Evolutionary conservation across 2,797 vertebrate species (phyloP), one percentile per base, ranked within the genome.

Genomic region (Valencia hispanica): DNA sequence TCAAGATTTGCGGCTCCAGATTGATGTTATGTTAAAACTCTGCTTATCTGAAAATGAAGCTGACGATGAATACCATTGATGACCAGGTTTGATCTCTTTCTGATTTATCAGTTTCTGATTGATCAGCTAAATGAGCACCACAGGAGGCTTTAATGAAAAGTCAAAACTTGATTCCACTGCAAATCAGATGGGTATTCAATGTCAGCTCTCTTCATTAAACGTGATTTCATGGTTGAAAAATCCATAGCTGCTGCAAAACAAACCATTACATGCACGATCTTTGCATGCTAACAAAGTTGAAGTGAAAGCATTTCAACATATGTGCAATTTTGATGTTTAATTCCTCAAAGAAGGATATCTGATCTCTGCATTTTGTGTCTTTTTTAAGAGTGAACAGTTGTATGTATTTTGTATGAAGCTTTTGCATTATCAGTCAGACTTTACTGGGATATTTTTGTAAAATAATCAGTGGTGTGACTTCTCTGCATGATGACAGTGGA

Each of bases 401-500:
- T 79, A 15, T 74, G 12, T 22, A 32, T 74, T 81, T 83, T 71
- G 68, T 76, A 70, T 30, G 12, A 75, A 9, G 76, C 45, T 74
- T 79, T 79, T 53, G 59, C 71, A 36, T 61, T 12, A 30, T 25
- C 61, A 17, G 41, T 72, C 39, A 55, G 65, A 82, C 8, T 66
- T 57, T 41, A 39, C 45, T 68, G 72, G 25, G 30, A 79, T 71
- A 59, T 78, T 81, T 78, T 70, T 84, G 70, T 85, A 61, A 78
- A 78, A 39, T 45, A 72, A 72, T 78, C 71, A 48, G 72, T 65
- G 53, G 48, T 12, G 77, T 83, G 81, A 83, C 34, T 27, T 87
- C 63, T 81, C 83, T 89, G 84, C 87, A 90, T 88, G 87, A 87
- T 50, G 45, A 71, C 48, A 17, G 61, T 65, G 47, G 61, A 70